These are phyloP conservation scores for Penaeus indicus DNA, from an alignment of 1,140 invertebrate species.

Conservation along the genomic window DNA sequence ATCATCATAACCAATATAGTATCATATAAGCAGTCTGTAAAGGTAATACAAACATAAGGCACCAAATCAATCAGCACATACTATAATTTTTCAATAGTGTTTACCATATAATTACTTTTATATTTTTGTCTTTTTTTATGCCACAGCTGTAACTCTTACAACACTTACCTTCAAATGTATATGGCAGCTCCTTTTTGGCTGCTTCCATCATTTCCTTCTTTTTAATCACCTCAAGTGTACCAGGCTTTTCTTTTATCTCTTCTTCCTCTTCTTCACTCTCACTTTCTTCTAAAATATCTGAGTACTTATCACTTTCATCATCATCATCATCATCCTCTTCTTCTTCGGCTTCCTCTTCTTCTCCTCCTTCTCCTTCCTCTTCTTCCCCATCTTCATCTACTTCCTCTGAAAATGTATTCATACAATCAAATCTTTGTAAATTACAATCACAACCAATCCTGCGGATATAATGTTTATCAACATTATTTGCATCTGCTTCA, in stretches of 20 bases:
- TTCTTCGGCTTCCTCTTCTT: slow-evolving; percentile 23
- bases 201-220: slow-evolving; percentile 75
- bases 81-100: too few relatives aligned
- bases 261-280: slow-evolving; percentile 45
- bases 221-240: slow-evolving; percentile 68
- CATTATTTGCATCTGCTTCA: too few relatives aligned
- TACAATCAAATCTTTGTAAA: too few relatives aligned
- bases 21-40: too few relatives aligned
- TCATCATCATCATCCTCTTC: slow-evolving; percentile 49
- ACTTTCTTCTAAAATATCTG: slow-evolving; percentile 59
- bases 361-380: background rate
- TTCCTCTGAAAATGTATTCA: background rate
- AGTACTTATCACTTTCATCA: slow-evolving; percentile 49
- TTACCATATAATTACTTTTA: too few relatives aligned
- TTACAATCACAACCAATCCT: too few relatives aligned
- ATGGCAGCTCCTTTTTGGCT: slow-evolving; percentile 78
- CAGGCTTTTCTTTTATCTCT: slow-evolving; percentile 45
- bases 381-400: background rate
- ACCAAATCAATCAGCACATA: too few relatives aligned
- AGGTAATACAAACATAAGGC: too few relatives aligned
- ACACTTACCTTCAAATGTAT: slow-evolving; percentile 74
- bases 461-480: too few relatives aligned
- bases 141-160: too few relatives aligned
- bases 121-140: too few relatives aligned
- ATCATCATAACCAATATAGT: too few relatives aligned